These are phyloP conservation scores for Siphonodentalium dalli DNA, from an alignment of 2,888 invertebrate genomes.

Conservation along the genomic window DNA sequence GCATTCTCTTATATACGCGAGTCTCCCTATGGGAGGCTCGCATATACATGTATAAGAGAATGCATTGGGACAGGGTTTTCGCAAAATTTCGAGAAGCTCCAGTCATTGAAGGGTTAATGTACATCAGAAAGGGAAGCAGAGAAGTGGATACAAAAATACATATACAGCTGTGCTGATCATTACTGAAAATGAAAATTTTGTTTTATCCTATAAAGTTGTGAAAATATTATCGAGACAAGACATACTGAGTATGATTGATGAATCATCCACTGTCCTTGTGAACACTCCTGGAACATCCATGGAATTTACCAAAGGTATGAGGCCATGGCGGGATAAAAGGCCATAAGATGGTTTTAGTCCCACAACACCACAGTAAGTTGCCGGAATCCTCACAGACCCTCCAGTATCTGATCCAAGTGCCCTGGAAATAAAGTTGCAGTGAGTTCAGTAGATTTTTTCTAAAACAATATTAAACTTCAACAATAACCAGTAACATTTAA, in stretches of 20 bases:
- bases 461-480: no score
- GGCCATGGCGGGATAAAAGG: constrained; percentile 86
- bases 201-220: background rate
- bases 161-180: background rate
- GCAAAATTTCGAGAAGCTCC: no score
- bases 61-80: no score
- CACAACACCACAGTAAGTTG: constrained; percentile 92
- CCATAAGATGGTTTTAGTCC: constrained; percentile 98
- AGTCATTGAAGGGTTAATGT: background rate
- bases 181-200: background rate
- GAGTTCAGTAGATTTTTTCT: no score
- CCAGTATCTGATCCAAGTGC: constrained; percentile 98
- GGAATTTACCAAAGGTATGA: constrained; percentile 96
- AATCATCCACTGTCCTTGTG: constrained; percentile 82
- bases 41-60: no score
- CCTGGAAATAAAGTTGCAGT: constrained; percentile 68
- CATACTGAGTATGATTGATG: constrained; percentile 74
- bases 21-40: no score
- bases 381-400: constrained; percentile 95
- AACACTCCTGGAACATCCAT: constrained; percentile 97
- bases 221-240: background rate
- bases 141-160: background rate
- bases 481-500: no score
- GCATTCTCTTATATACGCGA: no score
- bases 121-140: background rate